A percentile compares a stretch with the other conserved stretches of the same genome.
phyloP scores from a whole-genome alignment of 2,797 vertebrate genomes.

The Pteropus rufus region DNA sequence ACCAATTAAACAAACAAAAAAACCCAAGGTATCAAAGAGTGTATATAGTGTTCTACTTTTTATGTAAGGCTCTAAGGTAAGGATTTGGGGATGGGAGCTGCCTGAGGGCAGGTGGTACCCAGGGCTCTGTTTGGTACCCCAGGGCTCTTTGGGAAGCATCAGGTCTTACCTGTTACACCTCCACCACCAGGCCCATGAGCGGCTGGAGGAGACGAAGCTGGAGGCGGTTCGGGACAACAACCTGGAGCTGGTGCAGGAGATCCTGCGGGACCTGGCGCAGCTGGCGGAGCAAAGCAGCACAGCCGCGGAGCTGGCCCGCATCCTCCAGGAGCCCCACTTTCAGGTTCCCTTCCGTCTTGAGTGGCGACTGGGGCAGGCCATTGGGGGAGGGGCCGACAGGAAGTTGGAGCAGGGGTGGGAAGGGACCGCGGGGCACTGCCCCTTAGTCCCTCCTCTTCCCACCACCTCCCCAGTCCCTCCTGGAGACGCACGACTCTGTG shows the following conservation, averaged over 20 bases:
- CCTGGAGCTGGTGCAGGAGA: slow-evolving; percentile 95
- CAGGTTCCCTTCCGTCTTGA: slow-evolving; percentile 83
- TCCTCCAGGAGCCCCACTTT: slow-evolving; percentile 96
- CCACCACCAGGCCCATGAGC: slow-evolving; percentile 88
- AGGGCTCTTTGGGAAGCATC: background rate
- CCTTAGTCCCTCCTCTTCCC: background rate
- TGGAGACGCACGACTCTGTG: slow-evolving; percentile 97
- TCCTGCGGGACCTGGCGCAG: slow-evolving; percentile 91
- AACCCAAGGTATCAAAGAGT: background rate
- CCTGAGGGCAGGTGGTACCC: background rate
- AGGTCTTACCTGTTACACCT: background rate
- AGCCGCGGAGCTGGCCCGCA: slow-evolving; percentile 88
- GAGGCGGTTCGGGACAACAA: slow-evolving; percentile 96
- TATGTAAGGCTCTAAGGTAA: background rate
- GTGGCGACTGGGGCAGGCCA: rapidly evolving
- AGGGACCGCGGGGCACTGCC: background rate
- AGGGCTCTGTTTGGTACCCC: rapidly evolving
- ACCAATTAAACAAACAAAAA: background rate
- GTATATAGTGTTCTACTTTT: background rate
- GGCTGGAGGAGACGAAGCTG: slow-evolving; percentile 92
- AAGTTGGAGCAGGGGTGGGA: background rate
- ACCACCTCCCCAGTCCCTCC: slow-evolving; percentile 86
- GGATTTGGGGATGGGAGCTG: background rate
- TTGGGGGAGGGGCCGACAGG: rapidly evolving
- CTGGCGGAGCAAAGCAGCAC: slow-evolving; percentile 84